A percentile compares a stretch with the other conserved stretches of the same genome.
These are phyloP conservation scores for Eutrigla gurnardus DNA, from an alignment of 2,797 vertebrate genomes.

Conservation along the genomic window DNA sequence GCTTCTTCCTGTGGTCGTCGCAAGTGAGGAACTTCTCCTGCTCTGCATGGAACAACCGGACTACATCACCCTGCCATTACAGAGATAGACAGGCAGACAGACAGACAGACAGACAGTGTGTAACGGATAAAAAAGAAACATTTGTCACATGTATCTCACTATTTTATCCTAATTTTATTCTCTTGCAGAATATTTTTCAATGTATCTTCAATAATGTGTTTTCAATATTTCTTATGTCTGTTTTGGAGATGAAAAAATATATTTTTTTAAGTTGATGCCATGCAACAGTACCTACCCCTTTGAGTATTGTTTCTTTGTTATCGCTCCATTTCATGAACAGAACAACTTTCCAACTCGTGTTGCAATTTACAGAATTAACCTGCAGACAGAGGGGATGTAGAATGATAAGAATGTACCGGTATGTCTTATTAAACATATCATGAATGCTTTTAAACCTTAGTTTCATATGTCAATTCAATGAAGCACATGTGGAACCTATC, in stretches of 20 bases:
- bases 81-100: constrained; percentile 17
- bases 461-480: not conserved
- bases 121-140: not conserved
- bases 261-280: not conserved
- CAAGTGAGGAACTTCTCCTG: constrained; percentile 99
- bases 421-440: not conserved
- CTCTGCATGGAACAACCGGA: constrained; percentile 95
- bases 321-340: constrained; percentile 99
- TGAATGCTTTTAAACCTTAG: not conserved
- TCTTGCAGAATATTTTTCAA: not conserved
- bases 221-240: not conserved
- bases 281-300: constrained; percentile 86
- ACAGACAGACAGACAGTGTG: constrained; percentile 9
- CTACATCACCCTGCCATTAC: constrained; percentile 91
- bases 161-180: not conserved
- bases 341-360: constrained; percentile 98
- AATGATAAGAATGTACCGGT: not conserved
- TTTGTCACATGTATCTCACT: not conserved
- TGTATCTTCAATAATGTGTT: not conserved
- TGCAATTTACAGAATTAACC: constrained; percentile 99
- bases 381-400: constrained; percentile 56
- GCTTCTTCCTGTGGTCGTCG: constrained; percentile 96
- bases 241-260: not conserved
- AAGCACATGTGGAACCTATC: not conserved
- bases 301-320: constrained; percentile 96